Evolutionary conservation across 2,888 invertebrate genomes (phyloP), one percentile per base, ranked within the genome.

Genomic region (Nomada hirtipes): DNA sequence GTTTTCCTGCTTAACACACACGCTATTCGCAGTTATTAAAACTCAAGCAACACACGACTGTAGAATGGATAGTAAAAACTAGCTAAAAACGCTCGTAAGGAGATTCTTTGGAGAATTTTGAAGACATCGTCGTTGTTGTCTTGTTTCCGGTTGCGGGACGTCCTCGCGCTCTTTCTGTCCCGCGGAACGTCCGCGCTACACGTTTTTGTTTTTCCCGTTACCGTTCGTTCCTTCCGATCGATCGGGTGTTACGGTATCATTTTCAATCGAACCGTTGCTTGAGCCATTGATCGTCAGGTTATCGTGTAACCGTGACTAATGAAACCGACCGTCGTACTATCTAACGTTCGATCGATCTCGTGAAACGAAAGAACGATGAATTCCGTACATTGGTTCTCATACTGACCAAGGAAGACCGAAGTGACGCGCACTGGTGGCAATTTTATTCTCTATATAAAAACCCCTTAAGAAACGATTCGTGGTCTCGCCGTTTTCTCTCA

Each of bases 101-200:
- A 84, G 83, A 90, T 85, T 92, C 90, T 93, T 92, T 92, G 92
- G 92, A 92, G 91, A 92, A 91, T 91, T 91, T 92, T 85, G 86
- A 90, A 90, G 87, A 79, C 82, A 86, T 86, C 76, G 81, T 79
- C 86, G 79, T 82, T 84, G 79, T 69, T 57, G 44, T 81, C 50
- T 50, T 75, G 76, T 70, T 82, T 76, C 57, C 89, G 71, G 63
- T 69, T 68, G 68, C 42, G 61, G 59, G 67, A 57, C 50, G 18
- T n/a, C 11, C 9, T 63, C 26, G n/a, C 18, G 20, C 20, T 26
- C 3, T 20, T 55, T 52, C 11, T 26, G 29, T 55, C 15, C 10
- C 13, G 18, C 42, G 11, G 57, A 61, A 44, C 42, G 20, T 53
- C 36, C 60, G 11, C 63, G 64, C 47, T 3, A 36, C 53, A 63